Evolutionary conservation across 2,113 vertebrate species (phyloP).

Genomic region (Pelobates fuscus): DNA sequence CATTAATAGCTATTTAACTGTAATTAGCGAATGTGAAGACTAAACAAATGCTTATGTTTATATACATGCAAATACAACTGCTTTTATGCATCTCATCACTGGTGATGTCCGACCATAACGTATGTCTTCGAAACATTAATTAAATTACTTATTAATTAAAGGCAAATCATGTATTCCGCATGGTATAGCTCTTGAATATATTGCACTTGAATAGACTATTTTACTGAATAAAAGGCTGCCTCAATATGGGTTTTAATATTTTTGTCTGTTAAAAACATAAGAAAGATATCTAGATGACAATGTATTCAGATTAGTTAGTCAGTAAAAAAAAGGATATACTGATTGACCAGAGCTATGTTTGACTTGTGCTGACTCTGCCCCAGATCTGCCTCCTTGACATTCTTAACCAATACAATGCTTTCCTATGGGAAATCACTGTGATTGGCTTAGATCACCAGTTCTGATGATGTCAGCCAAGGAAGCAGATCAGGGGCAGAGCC

Average conservation of each 20-base stretch:
- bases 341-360: too few relatives aligned
- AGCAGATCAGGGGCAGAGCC: too few relatives aligned
- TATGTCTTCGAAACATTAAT: constrained; percentile 33
- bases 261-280: too few relatives aligned
- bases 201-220: neutral
- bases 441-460: too few relatives aligned
- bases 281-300: too few relatives aligned
- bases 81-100: constrained; percentile 36
- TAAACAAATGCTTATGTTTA: constrained; percentile 38
- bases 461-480: too few relatives aligned
- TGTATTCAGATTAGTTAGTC: too few relatives aligned
- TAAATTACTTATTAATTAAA: constrained; percentile 26
- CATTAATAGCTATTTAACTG: constrained; percentile 41
- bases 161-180: constrained; percentile 11
- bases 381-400: too few relatives aligned
- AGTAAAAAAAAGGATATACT: too few relatives aligned
- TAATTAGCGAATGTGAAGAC: constrained; percentile 25
- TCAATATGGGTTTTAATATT: neutral
- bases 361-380: too few relatives aligned
- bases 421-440: too few relatives aligned
- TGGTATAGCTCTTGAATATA: neutral
- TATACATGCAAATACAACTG: constrained; percentile 29
- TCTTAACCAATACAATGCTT: too few relatives aligned
- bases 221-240: neutral
- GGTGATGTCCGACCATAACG: constrained; percentile 42